Evolutionary conservation across 2,888 invertebrate species (phyloP), one percentile per base, ranked within the genome.

Genomic region (Pseudoips prasinana): DNA sequence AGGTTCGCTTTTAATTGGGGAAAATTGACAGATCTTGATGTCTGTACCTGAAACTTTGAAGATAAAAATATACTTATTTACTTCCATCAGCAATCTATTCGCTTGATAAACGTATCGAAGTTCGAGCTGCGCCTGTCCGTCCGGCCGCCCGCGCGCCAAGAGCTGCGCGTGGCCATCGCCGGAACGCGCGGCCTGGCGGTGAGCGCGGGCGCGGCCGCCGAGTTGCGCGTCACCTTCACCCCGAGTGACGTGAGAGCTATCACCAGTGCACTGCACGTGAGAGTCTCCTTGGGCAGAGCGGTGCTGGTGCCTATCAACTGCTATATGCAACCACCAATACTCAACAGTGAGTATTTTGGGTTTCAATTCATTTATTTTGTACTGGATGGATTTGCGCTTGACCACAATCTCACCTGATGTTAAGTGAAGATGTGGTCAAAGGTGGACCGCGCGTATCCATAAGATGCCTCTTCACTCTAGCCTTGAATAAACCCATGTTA

Each of bases 241-340:
- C 74, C 85, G 0, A 38, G 38, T 0, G 66, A 70, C 43, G 75
- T 71, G 23, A 68, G 73, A 9, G 34, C 53, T 11, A 19, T 82
- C 5, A 24, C 22, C 1, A 83, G 81, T 38, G 33, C 32, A 32
- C 25, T 84, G 25, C 24, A 30, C 1, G 57, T 85, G 8, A 63
- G 74, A 0, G 76, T 65, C 8, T 73, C 76, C 0, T 19, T 35
- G 28, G 48, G 25, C 1, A 46, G 19, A 10, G 63, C 23, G 8
- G 31, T 58, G 9, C 5, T 17, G 1, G 54, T 82, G 27, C 82
- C 77, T 1, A 64, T 85, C 22, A 31, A 45, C 5, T 83, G 83
- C 46, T 83, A 72, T 38, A 75, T 83, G 71, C 54, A 73, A 40
- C 75, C 84, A 1, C 85, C 85, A 0, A 1, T 68, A 0, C 57